Evolutionary conservation across 1,140 invertebrate species (phyloP).

Genomic region (Dryas iulia): DNA sequence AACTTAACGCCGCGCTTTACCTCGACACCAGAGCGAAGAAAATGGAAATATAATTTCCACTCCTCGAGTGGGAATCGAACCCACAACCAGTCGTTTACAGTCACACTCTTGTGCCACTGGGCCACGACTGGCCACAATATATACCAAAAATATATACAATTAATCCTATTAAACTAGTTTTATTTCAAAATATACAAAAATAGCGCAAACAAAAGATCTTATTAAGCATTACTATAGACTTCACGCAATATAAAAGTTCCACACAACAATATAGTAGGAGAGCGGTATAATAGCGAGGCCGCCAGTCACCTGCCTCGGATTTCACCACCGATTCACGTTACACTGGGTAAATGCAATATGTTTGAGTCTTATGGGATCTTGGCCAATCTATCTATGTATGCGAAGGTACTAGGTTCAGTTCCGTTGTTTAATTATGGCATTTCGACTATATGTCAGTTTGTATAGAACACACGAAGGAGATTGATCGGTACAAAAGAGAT

Average conservation of each 20-base stretch:
- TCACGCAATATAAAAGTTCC: not conserved
- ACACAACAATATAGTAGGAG: not conserved
- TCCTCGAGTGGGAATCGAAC: not conserved
- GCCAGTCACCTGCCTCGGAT: slow-evolving; percentile 10
- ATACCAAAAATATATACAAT: not conserved
- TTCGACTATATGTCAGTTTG: no score
- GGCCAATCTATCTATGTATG: no score
- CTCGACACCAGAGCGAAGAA: not conserved
- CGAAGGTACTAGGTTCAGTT: no score
- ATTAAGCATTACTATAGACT: not conserved
- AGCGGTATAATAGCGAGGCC: slow-evolving; percentile 11
- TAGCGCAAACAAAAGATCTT: no score
- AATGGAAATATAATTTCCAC: not conserved
- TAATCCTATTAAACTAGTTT: no score
- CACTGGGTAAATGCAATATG: not conserved
- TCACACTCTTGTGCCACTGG: not conserved
- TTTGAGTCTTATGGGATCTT: not conserved
- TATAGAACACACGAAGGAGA: no score
- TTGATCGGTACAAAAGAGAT: no score
- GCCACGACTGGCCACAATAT: not conserved
- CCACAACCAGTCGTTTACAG: not conserved
- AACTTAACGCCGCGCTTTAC: no score
- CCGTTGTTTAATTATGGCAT: no score
- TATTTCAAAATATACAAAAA: no score
- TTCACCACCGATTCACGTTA: slow-evolving; percentile 8